Evolutionary conservation across 2,113 vertebrate species (phyloP).

Genomic region (Hippocampus comes): DNA sequence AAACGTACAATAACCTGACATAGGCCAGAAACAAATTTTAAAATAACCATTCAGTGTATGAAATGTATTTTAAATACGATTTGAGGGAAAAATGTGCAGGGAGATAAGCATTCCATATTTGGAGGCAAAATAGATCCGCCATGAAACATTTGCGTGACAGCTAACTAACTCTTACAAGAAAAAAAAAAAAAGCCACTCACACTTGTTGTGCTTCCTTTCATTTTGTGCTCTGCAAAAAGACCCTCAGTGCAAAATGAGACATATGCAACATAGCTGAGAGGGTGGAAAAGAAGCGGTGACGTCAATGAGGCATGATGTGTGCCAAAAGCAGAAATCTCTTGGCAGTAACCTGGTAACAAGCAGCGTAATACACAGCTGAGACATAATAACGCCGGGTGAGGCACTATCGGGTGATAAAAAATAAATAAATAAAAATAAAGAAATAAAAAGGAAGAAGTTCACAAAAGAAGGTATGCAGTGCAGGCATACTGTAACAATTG

Average conservation of each 20-base stretch:
- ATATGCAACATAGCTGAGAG: slow-evolving; percentile 41
- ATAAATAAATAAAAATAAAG: not conserved
- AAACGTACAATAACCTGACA: too few species aligned
- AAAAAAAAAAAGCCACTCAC: slow-evolving; percentile 19
- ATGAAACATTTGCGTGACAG: slow-evolving; percentile 49
- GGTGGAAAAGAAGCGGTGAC: slow-evolving; percentile 58
- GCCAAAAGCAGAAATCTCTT: slow-evolving; percentile 67
- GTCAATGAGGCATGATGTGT: slow-evolving; percentile 65
- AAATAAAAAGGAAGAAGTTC: not conserved
- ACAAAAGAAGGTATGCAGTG: slow-evolving; percentile 1
- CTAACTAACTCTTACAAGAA: slow-evolving; percentile 47
- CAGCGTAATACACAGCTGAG: slow-evolving; percentile 39
- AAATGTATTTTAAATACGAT: not conserved
- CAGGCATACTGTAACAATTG: slow-evolving; percentile 15
- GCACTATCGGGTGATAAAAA: not conserved
- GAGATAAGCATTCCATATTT: slow-evolving; percentile 10
- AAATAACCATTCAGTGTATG: not conserved
- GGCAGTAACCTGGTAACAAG: slow-evolving; percentile 75
- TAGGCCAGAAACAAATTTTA: too few species aligned
- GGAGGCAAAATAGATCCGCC: slow-evolving; percentile 13
- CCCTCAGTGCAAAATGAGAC: slow-evolving; percentile 48
- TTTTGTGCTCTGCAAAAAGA: slow-evolving; percentile 40
- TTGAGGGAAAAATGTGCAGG: not conserved
- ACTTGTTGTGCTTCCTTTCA: slow-evolving; percentile 41
- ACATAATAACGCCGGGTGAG: slow-evolving; percentile 50